Conservation (phyloP, 2,797 vertebrate genomes). For the Periparus ater region DNA sequence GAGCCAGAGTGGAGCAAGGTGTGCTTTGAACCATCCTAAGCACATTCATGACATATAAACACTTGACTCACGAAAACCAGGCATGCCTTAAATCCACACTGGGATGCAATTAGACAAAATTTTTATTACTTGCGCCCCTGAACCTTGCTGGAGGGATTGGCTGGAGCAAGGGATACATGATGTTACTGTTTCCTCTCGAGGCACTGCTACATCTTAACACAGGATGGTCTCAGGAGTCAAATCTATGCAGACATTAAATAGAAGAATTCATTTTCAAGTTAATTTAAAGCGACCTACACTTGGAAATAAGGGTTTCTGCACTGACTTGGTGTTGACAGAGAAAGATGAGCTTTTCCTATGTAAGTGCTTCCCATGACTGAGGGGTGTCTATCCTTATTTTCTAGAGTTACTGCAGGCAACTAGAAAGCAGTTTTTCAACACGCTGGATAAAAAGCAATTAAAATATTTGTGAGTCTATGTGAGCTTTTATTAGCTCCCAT, state of each 20-base stretch:
- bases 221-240: neutral
- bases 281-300: accelerated
- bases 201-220: neutral
- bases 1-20: neutral
- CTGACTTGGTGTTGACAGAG: no score
- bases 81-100: neutral
- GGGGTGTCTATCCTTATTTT: neutral
- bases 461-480: neutral
- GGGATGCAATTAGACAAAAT: neutral
- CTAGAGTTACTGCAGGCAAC: neutral
- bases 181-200: neutral
- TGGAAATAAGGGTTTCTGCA: neutral
- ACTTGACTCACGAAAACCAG: neutral
- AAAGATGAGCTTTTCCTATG: neutral
- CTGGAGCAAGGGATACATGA: accelerated
- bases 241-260: neutral
- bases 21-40: neutral
- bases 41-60: neutral
- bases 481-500: neutral
- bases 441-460: neutral
- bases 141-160: neutral
- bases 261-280: neutral
- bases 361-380: neutral
- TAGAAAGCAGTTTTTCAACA: neutral
- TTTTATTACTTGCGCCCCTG: neutral